Evolutionary conservation across 2,797 vertebrate genomes (phyloP), one percentile per base, ranked within the genome.

Genomic region (Phataginus tricuspis): DNA sequence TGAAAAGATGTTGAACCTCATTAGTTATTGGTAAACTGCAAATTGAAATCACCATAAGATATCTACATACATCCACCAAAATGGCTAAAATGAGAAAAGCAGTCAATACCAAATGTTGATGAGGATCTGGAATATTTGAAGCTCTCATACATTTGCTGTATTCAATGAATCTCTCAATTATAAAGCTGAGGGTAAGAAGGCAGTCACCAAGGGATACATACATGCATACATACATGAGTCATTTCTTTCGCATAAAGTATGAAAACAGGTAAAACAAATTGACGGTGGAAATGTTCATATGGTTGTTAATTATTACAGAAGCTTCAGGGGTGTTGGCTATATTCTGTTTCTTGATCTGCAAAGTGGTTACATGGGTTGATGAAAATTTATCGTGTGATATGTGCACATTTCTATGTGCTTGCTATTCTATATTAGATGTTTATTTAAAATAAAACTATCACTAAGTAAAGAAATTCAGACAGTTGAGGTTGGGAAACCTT

Each of bases 381-480:
- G 18, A 59, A 92, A 64, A 51, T 18, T 69, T 80, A 72, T 80
- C 84, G 12, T 7, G 34, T 79, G 39, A 42, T 82, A 7, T 75
- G 5, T 42, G 21, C 7, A 68, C n/a, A 72, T 39, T 31, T 68
- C 39, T 63, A 11, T 29, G 55, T 90, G 37, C 27, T 79, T 61
- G 2, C 34, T 94, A 53, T 66, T 80, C 15, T 87, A 31, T 64
- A 74, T 27, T 61, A 79, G 42, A 25, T 66, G 39, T 42, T 72
- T 72, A 79, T 91, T 91, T 79, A 71, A 91, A 93, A 86, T 64
- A 86, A 93, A 83, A 75, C 75, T 29, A 72, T 29, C 66, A 68
- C 68, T 78, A 68, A 69, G 51, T 64, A 42, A 83, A 92, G 79
- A 78, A 74, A 37, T 83, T 92, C 42, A 57, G 34, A 57, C 13